Evolutionary conservation across 2,888 invertebrate species (phyloP), one percentile per base, ranked within the genome.

Genomic region (Ochropacha duplaris): DNA sequence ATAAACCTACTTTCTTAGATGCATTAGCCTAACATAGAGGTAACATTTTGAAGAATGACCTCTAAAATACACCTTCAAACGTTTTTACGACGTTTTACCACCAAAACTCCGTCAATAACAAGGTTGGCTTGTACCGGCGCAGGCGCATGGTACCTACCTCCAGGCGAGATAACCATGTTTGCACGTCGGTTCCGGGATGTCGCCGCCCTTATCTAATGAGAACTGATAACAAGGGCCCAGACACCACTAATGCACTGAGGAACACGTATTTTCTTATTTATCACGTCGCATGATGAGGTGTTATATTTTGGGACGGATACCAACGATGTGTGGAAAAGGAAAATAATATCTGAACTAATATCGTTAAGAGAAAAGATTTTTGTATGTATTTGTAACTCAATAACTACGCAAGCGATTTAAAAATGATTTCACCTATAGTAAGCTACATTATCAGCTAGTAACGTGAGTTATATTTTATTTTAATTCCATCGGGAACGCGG

Each of bases 111-210:
- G 55, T 54, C 59, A 39, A 58, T 39, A 16, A 39, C 39, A 39
- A 16, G 39, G 16, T 4, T 16, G 39, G 0, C 16, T 39, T 39
- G 39, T 39, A 39, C 4, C 39, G 55, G 60, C 71, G 74, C 63
- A 55, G 19, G 61, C 71, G 66, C 69, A 62, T 54, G 64, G 31
- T 64, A 61, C 71, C 60, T 64, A 61, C 71, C 60, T 61, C 62
- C 66, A 61, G 61, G 64, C 57, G 26, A 76, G 85, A 86, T 86
- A 86, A 81, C 62, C 56, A 16, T 86, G 82, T 85, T 85, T 86
- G 76, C 74, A 22, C 66, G 60, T 16, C 62, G 83, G 84, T 85
- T 84, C 86, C 85, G 76, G 86, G 85, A 85, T 77, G 85, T 84
- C 86, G 84, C 71, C 60, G 51, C 54, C 63, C 68, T 83, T 86